Evolutionary conservation across 2,113 vertebrate species (phyloP), one percentile per base, ranked within the genome.

Genomic region (Xenus cinereus): DNA sequence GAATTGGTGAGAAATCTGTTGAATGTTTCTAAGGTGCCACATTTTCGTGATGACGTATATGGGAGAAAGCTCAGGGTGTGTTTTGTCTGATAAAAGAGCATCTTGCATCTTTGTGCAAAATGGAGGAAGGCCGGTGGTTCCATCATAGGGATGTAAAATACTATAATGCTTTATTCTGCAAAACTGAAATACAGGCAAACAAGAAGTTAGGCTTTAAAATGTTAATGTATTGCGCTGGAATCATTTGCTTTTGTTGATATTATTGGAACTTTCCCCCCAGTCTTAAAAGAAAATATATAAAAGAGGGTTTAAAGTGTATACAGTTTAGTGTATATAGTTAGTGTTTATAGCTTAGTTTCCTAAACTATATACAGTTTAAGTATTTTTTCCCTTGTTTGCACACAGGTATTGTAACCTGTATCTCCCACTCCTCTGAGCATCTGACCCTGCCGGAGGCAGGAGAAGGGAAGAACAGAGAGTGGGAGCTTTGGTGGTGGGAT

Each of bases 1-100:
- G 9, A 60, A n/a, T 35, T 60, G 14, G 27, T 59, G 21, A 69
- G 30, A 76, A 64, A 78, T 17, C 6, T 54, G 53, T 46, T 73
- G 90, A 91, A 56, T 93, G 59, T 57, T 69, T 46, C 82, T 79
- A 59, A 73, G 39, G 16, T 86, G 51, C 56, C 75, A 30, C 41
- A 35, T 50, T 95, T 96, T 53, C 48, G 14, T 69, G 82, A 73
- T 89, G 95, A 88, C 17, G 35, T 75, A 45, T 17, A 46, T 77
- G 87, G 87, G 91, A 95, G 67, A 93, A 96, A 83, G 68, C 84
- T 94, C 62, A 57, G 90, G 37, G 48, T 82, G 60, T 66, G 79
- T 96, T 93, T 90, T 95, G 45, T 82, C 63, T 91, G 81, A 73
- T 94, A 75, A 82, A 92, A 85, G 60, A 95, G 37, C 60, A n/a